A percentile compares a stretch with the other conserved stretches of the same genome.
These are phyloP conservation scores for Brachynemurus nebulosus DNA, from an alignment of 2,888 invertebrate genomes.

Conservation along the genomic window DNA sequence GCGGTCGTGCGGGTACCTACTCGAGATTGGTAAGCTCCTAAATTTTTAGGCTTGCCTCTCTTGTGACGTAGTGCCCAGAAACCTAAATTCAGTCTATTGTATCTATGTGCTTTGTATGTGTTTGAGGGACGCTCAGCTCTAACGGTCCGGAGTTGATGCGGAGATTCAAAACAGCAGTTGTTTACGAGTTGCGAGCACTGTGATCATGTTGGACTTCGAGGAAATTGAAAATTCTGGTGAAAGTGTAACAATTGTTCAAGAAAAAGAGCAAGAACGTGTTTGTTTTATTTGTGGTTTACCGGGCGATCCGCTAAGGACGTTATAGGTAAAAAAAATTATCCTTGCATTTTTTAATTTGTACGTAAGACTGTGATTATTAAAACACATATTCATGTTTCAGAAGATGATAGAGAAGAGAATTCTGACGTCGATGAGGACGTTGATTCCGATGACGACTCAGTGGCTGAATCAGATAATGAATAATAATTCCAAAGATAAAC, in stretches of 20 bases:
- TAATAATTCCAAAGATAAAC: constrained; percentile 16
- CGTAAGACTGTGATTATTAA: background rate
- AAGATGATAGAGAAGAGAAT: constrained; percentile 19
- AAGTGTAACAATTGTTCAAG: background rate
- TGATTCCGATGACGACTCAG: constrained; percentile 15
- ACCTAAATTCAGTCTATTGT: too few species aligned
- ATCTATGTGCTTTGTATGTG: too few species aligned
- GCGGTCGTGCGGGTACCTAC: too few species aligned
- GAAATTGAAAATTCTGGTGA: background rate
- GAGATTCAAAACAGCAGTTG: background rate
- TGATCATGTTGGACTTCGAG: background rate
- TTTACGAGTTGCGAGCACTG: background rate
- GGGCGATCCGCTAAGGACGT: background rate
- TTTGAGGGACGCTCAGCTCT: too few species aligned
- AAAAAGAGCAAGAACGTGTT: constrained; percentile 1
- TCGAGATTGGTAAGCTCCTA: too few species aligned
- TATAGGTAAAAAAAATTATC: background rate
- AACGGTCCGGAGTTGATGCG: background rate
- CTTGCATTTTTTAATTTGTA: background rate
- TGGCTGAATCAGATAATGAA: constrained; percentile 16
- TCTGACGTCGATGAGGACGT: constrained; percentile 17
- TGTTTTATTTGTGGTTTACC: background rate
- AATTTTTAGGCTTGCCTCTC: too few species aligned
- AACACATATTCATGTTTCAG: constrained; percentile 17
- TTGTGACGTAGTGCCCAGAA: too few species aligned